Base-by-base conservation (phyloP, 2,888 invertebrate species). In the Pseudoips prasinana region DNA sequence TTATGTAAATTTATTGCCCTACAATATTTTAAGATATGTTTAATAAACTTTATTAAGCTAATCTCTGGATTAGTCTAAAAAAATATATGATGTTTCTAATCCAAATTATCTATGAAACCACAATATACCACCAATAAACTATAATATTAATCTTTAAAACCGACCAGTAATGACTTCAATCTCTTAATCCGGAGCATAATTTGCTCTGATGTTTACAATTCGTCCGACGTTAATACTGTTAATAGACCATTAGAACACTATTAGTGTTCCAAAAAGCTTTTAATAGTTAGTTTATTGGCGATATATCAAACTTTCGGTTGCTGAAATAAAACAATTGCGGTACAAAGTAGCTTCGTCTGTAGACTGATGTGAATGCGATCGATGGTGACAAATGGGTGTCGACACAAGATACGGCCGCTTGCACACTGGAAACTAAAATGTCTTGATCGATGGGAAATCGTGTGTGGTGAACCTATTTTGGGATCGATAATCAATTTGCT, bases 371-470 rank as follows among this genome's bases (percentile, higher is more conserved):
- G 48, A 63, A 62, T 46, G 45, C 67, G 79, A 79, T 80, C 81
- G 79, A 82, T 81, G 71, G 59, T 79, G 80, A 87, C 82, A 84
- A 85, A 87, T 85, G 60, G 67, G 50, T 73, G 78, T 81, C 75
- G 74, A 75, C 79, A 76, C 67, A 67, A 58, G 46, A 32, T 50
- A 37, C 31, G 42, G 50, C 46, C 29, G 34, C 18, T 25, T 27
- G 25, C 51, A 58, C 44, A 42, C 39, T 43, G 27, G 39, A 49
- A 58, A 64, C 55, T 39, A 51, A 52, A 52, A 36, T 32, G 45
- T 44, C 43, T 28, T 41, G 38, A 38, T 40, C 18, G 20, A 20
- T 20, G n/a, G 20, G 7, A 14, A 20, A 20, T 20, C 7, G 20
- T 20, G 20, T 20, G 20, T 20, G 20, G 20, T n/a, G 20, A 20